Evolutionary conservation across 2,888 invertebrate species (phyloP).

Genomic region (Drosophila kuntzei): DNA sequence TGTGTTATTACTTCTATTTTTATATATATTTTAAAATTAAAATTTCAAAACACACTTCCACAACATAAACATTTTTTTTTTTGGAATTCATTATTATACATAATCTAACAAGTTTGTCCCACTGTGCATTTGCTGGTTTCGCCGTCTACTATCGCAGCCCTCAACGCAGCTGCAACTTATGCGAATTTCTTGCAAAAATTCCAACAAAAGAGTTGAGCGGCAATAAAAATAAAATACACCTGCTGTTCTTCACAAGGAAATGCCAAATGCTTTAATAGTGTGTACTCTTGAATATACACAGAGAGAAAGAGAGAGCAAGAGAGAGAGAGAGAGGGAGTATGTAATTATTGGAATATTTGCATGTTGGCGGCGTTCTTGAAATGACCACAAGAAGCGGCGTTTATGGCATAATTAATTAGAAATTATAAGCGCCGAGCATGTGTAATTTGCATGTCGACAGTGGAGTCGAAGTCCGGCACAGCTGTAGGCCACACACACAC

Average conservation of each 20-base stretch:
- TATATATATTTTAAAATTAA: too few relatives aligned
- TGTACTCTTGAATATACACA: background rate
- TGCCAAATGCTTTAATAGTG: conserved; percentile 33
- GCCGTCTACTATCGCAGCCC: background rate
- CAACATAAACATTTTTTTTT: too few relatives aligned
- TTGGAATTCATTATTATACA: too few relatives aligned
- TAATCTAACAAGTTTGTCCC: conserved; percentile 4
- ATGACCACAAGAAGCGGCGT: conserved; percentile 64
- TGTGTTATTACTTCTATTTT: too few relatives aligned
- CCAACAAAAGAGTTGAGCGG: conserved; percentile 49
- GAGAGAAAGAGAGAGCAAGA: background rate
- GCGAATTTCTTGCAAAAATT: conserved; percentile 72
- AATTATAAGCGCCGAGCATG: conserved; percentile 76
- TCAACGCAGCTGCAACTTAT: conserved; percentile 74
- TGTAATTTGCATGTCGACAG: conserved; percentile 73
- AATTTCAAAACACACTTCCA: too few relatives aligned
- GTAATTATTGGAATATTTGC: conserved; percentile 27
- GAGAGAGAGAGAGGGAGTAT: conserved; percentile 2
- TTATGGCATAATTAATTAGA: conserved; percentile 83
- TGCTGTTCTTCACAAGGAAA: conserved; percentile 51
- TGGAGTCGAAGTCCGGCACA: conserved; percentile 16
- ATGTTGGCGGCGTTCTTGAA: conserved; percentile 24
- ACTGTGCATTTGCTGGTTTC: conserved; percentile 38
- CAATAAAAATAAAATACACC: conserved; percentile 75
- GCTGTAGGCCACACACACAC: conserved; percentile 20